A percentile compares a stretch with the other conserved stretches of the same genome.
Evolutionary conservation across 2,888 invertebrate species (phyloP).

Genomic region (Crossocerus cetratus): DNA sequence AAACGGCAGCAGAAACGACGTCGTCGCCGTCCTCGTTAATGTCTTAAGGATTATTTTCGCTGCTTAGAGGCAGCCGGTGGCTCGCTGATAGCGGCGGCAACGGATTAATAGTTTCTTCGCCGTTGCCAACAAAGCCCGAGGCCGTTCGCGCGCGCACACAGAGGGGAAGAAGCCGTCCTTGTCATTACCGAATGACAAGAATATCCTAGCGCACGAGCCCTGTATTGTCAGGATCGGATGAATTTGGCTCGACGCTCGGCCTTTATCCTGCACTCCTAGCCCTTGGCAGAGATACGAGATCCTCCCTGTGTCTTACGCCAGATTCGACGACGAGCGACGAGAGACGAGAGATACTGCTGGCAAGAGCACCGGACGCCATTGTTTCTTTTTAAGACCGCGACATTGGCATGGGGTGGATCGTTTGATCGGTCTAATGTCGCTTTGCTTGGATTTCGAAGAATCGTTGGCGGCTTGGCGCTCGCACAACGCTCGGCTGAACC

Average conservation of each 20-base stretch:
- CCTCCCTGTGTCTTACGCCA: conserved; percentile 18
- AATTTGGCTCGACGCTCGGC: conserved; percentile 33
- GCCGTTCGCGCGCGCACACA: background rate
- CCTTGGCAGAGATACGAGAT: conserved; percentile 23
- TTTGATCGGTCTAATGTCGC: conserved; percentile 5
- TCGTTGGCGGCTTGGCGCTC: background rate
- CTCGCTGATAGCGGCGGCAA: conserved; percentile 39
- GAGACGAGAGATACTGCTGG: conserved; percentile 18
- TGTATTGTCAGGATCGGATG: conserved; percentile 22
- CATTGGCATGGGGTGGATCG: conserved; percentile 35
- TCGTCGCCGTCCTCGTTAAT: conserved; percentile 40
- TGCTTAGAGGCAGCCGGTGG: conserved; percentile 47
- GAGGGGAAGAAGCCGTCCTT: conserved; percentile 22
- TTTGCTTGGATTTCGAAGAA: background rate
- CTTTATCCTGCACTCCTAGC: conserved; percentile 19
- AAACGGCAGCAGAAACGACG: conserved; percentile 16
- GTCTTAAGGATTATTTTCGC: conserved; percentile 45
- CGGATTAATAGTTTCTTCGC: conserved; percentile 53
- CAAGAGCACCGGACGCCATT: conserved; percentile 21
- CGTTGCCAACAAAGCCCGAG: conserved; percentile 20
- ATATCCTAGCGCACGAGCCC: conserved; percentile 19
- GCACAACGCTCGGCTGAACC: no score
- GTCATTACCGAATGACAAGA: conserved; percentile 24
- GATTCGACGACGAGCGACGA: conserved; percentile 3
- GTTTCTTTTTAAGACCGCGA: conserved; percentile 28